Evolutionary conservation across 2,113 vertebrate genomes (phyloP).

Genomic region (Centropus bengalensis): DNA sequence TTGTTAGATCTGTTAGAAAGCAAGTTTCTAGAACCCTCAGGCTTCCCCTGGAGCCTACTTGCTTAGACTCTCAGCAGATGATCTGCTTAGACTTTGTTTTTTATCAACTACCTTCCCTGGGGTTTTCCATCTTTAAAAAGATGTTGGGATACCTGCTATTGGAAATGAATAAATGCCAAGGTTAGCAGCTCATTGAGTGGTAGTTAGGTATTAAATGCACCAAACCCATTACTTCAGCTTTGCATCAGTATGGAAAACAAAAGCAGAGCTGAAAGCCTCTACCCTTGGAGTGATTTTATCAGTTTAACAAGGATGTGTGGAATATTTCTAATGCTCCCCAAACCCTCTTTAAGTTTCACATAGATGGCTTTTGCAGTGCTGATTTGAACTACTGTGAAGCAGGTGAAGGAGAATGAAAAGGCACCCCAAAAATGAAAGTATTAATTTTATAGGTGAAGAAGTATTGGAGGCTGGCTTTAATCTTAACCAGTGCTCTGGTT

Average conservation of each 20-base stretch:
- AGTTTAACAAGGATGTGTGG: not conserved
- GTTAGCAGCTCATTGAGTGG: not conserved
- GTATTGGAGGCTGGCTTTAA: not conserved
- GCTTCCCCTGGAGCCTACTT: accelerated
- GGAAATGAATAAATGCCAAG: not conserved
- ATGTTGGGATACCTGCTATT: not conserved
- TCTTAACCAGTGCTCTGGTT: not conserved
- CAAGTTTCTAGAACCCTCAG: not conserved
- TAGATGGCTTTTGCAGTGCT: not conserved
- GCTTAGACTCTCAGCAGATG: not conserved
- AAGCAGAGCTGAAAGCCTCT: not conserved
- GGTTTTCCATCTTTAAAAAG: not conserved
- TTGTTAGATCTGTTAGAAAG: not conserved
- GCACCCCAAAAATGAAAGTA: not conserved
- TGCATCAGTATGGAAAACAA: accelerated
- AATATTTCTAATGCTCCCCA: not conserved
- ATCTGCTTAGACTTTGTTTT: not conserved
- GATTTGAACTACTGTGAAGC: not conserved
- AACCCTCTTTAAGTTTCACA: not conserved
- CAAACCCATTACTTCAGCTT: not conserved
- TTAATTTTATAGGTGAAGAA: not conserved
- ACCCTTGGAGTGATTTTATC: not conserved
- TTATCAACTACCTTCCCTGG: not conserved
- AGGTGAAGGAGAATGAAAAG: not conserved
- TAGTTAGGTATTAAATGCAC: not conserved